These are phyloP conservation scores for Protodeltote pygarga DNA, from an alignment of 2,888 invertebrate species.

Conservation along the genomic window DNA sequence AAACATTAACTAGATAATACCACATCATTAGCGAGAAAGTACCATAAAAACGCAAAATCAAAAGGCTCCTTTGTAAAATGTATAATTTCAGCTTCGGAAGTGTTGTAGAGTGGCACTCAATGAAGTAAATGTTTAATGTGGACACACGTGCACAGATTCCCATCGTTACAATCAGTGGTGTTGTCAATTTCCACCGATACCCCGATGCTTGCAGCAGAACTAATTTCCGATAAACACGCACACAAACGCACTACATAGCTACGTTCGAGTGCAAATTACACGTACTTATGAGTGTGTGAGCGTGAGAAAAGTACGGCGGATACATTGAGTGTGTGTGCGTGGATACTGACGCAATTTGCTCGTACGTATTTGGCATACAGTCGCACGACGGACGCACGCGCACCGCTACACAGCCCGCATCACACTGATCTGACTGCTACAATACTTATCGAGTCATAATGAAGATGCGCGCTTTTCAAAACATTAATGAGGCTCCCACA, in stretches of 20 bases:
- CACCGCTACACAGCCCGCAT: constrained; percentile 74
- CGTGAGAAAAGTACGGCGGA: constrained; percentile 84
- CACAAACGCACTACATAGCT: constrained; percentile 62
- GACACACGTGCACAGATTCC: constrained; percentile 75
- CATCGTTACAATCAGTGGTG: constrained; percentile 74
- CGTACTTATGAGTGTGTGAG: constrained; percentile 73
- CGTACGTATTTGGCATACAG: constrained; percentile 55
- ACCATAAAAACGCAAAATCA: constrained; percentile 61
- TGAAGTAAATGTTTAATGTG: constrained; percentile 75
- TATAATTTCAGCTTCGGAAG: constrained; percentile 73
- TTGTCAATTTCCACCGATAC: constrained; percentile 80
- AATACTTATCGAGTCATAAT: constrained; percentile 79
- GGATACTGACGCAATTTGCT: constrained; percentile 65
- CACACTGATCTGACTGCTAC: constrained; percentile 68
- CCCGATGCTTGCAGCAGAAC: constrained; percentile 75
- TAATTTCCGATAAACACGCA: constrained; percentile 83
- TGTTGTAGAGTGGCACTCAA: constrained; percentile 59
- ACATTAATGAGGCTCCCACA: constrained; percentile 78
- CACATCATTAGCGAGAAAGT: constrained; percentile 51
- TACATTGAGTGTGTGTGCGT: constrained; percentile 71
- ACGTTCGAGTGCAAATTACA: constrained; percentile 76
- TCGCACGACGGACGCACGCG: constrained; percentile 52
- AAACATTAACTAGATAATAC: constrained; percentile 20
- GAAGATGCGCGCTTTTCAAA: constrained; percentile 81
- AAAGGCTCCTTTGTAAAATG: constrained; percentile 56